Evolutionary conservation across 2,888 invertebrate species (phyloP), one percentile per base, ranked within the genome.

Genomic region (Arctia plantaginis): DNA sequence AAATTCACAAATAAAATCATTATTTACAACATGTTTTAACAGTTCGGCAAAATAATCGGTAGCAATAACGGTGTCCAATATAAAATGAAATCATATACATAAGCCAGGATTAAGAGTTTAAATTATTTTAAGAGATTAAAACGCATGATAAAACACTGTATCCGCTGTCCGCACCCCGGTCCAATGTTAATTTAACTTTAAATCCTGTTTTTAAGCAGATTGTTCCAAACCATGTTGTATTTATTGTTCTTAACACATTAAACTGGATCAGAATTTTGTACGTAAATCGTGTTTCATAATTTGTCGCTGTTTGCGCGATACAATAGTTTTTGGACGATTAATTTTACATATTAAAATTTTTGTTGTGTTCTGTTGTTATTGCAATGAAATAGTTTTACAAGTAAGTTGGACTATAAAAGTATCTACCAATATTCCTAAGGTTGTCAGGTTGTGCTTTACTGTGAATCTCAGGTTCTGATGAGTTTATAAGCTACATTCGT

Each of bases 121-220:
- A 92, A 92, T 93, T 91, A 93, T 93, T 92, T 92, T 86, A 89
- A 87, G 89, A 90, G 93, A 92, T 93, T 92, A 90, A 90, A 92
- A 89, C 90, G 85, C 90, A 91, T 88, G 92, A 91, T 91, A 91
- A 89, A 90, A 88, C 86, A 85, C 77, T 79, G 79, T 83, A 80
- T 77, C 84, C 82, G 84, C 74, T 88, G 89, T 88, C 87, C 86
- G 86, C 89, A 87, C 88, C 84, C 78, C 85, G 82, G 85, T 75
- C 87, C 88, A 79, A 82, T 88, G 89, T 91, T 90, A 90, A 91
- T 91, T 90, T 91, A 91, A 92, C 90, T 92, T 91, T 90, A 88
- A 91, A 90, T 88, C 88, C 88, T 78, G 83, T 86, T 86, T 85
- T 85, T 88, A 83, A 86, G 77, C 84, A 85, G 85, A 85, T 84